phyloP scores from a whole-genome alignment of 2,797 vertebrate genomes.

The Meda fulgida region DNA sequence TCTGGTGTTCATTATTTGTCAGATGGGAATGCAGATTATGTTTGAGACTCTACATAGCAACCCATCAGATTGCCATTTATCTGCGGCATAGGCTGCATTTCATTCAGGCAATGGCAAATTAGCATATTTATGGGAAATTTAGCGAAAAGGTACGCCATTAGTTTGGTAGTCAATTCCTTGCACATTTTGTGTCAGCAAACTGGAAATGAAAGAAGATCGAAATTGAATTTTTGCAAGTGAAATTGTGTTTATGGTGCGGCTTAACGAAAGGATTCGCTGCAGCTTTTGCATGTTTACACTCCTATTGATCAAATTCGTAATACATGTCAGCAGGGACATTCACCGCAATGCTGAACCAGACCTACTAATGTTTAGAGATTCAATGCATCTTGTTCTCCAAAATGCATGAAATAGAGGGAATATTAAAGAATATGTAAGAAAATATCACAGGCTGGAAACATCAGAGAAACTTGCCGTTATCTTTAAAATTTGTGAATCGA shows the following conservation, averaged over 20 bases:
- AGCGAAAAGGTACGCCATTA: slow-evolving; percentile 70
- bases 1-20: slow-evolving; percentile 25
- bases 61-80: slow-evolving; percentile 33
- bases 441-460: slow-evolving; percentile 31
- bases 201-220: slow-evolving; percentile 58
- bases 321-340: slow-evolving; percentile 52
- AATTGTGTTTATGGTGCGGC: slow-evolving; percentile 61
- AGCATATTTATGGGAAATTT: slow-evolving; percentile 77
- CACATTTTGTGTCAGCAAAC: slow-evolving; percentile 43
- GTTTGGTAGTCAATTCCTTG: slow-evolving; percentile 50
- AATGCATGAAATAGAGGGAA: slow-evolving; percentile 48
- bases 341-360: slow-evolving; percentile 33
- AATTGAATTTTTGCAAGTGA: slow-evolving; percentile 62
- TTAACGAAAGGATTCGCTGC: slow-evolving; percentile 60
- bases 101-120: slow-evolving; percentile 66
- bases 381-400: slow-evolving; percentile 23
- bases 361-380: slow-evolving; percentile 40
- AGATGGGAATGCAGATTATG: slow-evolving; percentile 66
- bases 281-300: slow-evolving; percentile 55
- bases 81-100: slow-evolving; percentile 68
- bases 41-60: slow-evolving; percentile 54
- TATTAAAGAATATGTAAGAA: slow-evolving; percentile 39
- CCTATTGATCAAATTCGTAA: slow-evolving; percentile 54
- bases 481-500: slow-evolving; percentile 41
- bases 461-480: slow-evolving; percentile 34